Base-by-base conservation (phyloP, 1,140 invertebrate species). In the Neotoxoptera formosana region DNA sequence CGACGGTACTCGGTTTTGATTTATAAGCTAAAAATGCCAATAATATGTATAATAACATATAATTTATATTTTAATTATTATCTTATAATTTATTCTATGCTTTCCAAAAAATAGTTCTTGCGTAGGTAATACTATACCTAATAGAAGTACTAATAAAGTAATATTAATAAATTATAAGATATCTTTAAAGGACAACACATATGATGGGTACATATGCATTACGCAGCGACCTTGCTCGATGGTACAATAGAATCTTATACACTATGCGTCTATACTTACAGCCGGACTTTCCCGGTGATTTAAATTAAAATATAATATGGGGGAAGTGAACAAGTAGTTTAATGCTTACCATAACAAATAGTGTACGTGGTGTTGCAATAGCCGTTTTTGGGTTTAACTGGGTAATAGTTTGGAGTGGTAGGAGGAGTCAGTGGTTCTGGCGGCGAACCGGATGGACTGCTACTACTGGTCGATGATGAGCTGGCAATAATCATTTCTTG, bases 401-500 rank as follows among this genome's bases (percentile, higher is more conserved):
- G 90, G 11, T 87, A 88, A 56, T 92, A 93, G 91, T 93, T 93
- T 23, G 94, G 93, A 53, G 94, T 94, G 20, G 90, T 94, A 36
- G 94, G 93, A 41, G 94, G 93, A 47, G 94, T 94, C 48, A 94
- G 86, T 48, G 94, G 93, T 36, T 41, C 93, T 34, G 87, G 87
- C 20, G 90, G 30, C 25, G 93, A 93, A 51, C 88, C 51, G 47
- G 93, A 90, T 76, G 87, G 86, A 84, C 81, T 67, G 36, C 47
- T 93, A 60, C 93, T 84, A 25, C 51, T 90, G 21, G 89, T 47
- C 23, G 90, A 93, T 8, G 88, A 30, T 9, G 93, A 76, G 23
- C 89, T 84, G 23, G 67, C 86, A 21, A 36, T 45, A 41, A 67
- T 88, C 83, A 93, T 76, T 51, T 93, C 92, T 81, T 93, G 48